Base-by-base conservation (phyloP, 2,113 vertebrate species). In the Passer montanus region DNA sequence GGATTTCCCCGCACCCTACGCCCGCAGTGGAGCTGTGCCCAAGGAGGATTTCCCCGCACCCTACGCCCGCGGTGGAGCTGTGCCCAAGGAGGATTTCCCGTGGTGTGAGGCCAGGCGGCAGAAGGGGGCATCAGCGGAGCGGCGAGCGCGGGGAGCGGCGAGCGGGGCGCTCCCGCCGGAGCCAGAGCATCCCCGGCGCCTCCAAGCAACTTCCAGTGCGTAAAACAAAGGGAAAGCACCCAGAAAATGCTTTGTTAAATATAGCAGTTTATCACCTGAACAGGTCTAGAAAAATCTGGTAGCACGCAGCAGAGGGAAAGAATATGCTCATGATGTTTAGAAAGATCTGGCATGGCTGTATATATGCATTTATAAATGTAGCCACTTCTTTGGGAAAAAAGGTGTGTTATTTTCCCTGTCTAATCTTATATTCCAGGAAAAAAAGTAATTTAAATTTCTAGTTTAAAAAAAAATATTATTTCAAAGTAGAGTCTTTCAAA, bases 61-160 rank as follows among this genome's bases (percentile, higher is more conserved):
- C n/a, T 22, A 33, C 37, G 9, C 49, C 59, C 10, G 1, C 9
- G 6, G 47, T 1, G 1, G 31, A 2, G 14, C 27, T 1, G 5
- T 7, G 30, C 43, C 10, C 6, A 13, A 9, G 55, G 31, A 56
- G 18, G 39, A 15, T 60, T 80, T 58, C 15, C 46, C 52, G 33
- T 81, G 92, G 27, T 81, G 37, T 75, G 84, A 95, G 60, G 66
- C 80, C 27, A 35, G 43, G 56, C 94, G 66, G 94, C 95, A 92
- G 96, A 95, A 97, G 94, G 94, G 95, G 95, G 95, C 95, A 97
- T 81, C 93, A 84, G 95, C 41, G 94, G 91, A 95, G 52, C 93
- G 24, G 94, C 6, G 87, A 93, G 84, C 14, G 30, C 5, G 4
- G 62, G 13, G 41, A 11, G 0, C 3, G 26, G 50, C 3, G 73